Evolutionary conservation across 2,888 invertebrate genomes (phyloP).

Genomic region (Clanis bilineata): DNA sequence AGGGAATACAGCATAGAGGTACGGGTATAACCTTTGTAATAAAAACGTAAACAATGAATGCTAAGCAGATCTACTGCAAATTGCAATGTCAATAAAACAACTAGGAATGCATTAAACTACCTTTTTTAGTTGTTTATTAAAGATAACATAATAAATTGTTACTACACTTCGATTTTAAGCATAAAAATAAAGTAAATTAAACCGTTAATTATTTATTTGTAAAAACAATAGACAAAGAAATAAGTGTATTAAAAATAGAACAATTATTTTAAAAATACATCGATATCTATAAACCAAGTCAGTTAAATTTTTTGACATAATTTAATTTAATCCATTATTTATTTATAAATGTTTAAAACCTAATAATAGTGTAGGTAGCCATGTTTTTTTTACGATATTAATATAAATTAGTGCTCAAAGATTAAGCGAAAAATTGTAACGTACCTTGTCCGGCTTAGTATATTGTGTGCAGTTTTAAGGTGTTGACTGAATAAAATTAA

Average conservation of each 20-base stretch:
- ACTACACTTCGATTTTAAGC: conserved; percentile 1
- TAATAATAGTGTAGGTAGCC: conserved; percentile 12
- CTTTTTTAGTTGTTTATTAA: background rate
- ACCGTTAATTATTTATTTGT: background rate
- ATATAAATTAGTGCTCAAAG: conserved; percentile 19
- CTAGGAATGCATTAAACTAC: background rate
- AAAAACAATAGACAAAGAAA: background rate
- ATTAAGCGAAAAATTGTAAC: conserved; percentile 13
- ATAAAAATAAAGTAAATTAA: background rate
- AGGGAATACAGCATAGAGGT: background rate
- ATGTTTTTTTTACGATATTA: conserved; percentile 8
- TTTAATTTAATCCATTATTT: conserved; percentile 15
- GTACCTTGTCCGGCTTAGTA: conserved; percentile 9
- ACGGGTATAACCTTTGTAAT: no score
- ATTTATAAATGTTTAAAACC: conserved; percentile 1
- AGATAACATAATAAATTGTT: background rate
- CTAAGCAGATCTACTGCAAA: no score
- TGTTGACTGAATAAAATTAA: background rate
- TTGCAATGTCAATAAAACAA: background rate
- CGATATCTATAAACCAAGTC: background rate
- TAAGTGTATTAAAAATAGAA: background rate
- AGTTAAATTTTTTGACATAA: conserved; percentile 3
- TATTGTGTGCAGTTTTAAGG: background rate
- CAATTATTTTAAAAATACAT: background rate
- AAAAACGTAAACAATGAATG: no score